Percentiles rank a stretch among this genome's conserved stretches.
These are phyloP conservation scores for Hermodice carunculata DNA, from an alignment of 2,888 invertebrate genomes.

Conservation along the genomic window DNA sequence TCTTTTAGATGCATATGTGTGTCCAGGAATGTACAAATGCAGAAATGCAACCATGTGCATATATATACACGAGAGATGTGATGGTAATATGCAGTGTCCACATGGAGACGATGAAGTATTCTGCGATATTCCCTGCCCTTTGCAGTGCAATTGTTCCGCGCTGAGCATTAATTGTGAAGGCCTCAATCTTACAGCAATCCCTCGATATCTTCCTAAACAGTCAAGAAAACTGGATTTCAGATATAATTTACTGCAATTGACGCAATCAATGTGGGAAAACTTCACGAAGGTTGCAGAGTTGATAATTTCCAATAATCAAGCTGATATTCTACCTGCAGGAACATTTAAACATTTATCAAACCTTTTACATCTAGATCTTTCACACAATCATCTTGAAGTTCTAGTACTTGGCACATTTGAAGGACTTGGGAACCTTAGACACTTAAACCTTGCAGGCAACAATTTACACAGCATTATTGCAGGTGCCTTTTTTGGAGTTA, in stretches of 20 bases:
- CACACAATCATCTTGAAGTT: not conserved
- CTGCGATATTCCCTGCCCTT: slow-evolving; percentile 10
- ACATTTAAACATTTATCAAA: slow-evolving; percentile 1
- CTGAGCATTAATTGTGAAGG: not conserved
- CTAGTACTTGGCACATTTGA: not conserved
- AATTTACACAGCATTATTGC: not conserved
- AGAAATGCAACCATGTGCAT: too few species aligned
- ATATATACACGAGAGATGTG: too few species aligned
- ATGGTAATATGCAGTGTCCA: too few species aligned
- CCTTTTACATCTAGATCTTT: slow-evolving; percentile 9
- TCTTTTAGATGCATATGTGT: too few species aligned
- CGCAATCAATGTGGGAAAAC: not conserved
- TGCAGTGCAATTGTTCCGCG: slow-evolving; percentile 1
- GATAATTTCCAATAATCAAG: not conserved
- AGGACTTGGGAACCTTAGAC: not conserved
- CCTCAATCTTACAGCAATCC: not conserved
- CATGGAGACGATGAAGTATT: too few species aligned
- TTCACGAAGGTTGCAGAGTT: slow-evolving; percentile 3
- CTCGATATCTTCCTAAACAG: not conserved
- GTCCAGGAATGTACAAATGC: too few species aligned
- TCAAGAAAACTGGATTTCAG: slow-evolving; percentile 7
- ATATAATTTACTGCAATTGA: not conserved
- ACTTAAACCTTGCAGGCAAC: slow-evolving; percentile 7
- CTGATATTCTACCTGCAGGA: not conserved
- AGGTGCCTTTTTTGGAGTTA: slow-evolving; percentile 6